A percentile compares a stretch with the other conserved stretches of the same genome.
These are phyloP conservation scores for Sarcophaga bullata DNA, from an alignment of 1,140 invertebrate genomes.

Conservation along the genomic window DNA sequence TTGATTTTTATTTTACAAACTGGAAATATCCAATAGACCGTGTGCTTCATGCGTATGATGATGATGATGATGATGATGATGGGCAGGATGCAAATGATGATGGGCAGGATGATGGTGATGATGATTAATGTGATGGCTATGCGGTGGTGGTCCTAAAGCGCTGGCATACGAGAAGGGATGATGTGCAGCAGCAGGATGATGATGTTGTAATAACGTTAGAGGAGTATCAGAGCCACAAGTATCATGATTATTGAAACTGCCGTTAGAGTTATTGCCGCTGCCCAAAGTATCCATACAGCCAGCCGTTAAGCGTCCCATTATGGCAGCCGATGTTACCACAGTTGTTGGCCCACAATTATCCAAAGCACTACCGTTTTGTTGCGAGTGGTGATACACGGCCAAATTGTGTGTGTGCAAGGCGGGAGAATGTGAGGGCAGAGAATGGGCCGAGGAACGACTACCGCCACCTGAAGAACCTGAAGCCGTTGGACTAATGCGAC, in stretches of 20 bases:
- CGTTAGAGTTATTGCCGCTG: not conserved
- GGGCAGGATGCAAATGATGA: slow-evolving; percentile 52
- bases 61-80: slow-evolving; percentile 53
- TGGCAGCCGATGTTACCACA: slow-evolving; percentile 45
- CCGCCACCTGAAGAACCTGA: slow-evolving; percentile 52
- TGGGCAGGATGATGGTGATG: slow-evolving; percentile 51
- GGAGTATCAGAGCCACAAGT: slow-evolving; percentile 3
- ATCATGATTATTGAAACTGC: not conserved
- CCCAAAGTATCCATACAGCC: slow-evolving; percentile 42
- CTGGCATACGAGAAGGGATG: slow-evolving; percentile 44
- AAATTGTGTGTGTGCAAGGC: slow-evolving; percentile 53
- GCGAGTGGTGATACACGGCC: slow-evolving; percentile 11
- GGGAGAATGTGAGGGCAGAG: slow-evolving; percentile 59
- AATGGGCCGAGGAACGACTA: slow-evolving; percentile 62
- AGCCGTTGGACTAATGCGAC: slow-evolving; percentile 60
- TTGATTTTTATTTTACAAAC: slow-evolving; percentile 66
- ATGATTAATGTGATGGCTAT: slow-evolving; percentile 32
- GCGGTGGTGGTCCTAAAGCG: slow-evolving; percentile 31
- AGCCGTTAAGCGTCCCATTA: slow-evolving; percentile 46
- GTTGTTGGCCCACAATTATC: slow-evolving; percentile 46
- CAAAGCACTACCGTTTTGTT: slow-evolving; percentile 2
- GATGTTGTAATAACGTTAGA: slow-evolving; percentile 34
- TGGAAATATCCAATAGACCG: slow-evolving; percentile 64
- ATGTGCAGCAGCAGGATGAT: slow-evolving; percentile 50
- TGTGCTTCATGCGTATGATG: slow-evolving; percentile 50